Base-by-base conservation (phyloP, 2,797 vertebrate species). In the Sus cebifrons region DNA sequence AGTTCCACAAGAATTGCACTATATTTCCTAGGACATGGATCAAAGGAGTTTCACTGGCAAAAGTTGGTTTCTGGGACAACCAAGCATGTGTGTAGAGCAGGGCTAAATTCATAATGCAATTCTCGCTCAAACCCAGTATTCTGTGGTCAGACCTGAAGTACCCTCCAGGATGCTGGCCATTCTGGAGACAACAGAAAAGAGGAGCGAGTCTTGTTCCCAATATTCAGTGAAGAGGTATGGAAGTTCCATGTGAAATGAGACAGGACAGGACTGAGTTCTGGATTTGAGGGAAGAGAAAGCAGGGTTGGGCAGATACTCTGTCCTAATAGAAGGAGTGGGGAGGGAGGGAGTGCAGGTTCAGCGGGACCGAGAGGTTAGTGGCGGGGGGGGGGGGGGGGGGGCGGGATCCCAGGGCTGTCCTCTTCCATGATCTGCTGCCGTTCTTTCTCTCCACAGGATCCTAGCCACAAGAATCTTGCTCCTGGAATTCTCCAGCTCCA, bases 291-390 rank as follows among this genome's bases (percentile, higher is more conserved):
- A 44, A 27, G 67, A 83, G 40, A 32, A 49, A 70, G 36, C 12
- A 27, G 16, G 4, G 40, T 52, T 40, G 13, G 40, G 58, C 68
- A 54, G 20, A 75, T 0, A 9, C 12, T 20, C 1, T 10, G 27
- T 25, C 78, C 18, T 36, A 36, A 36, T 36, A 36, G 44, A 65
- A n/a, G 2, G 56, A 36, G 23, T 27, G 44, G 8, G 8, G 32
- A 21, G 10, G 2, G 6, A 16, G 5, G 1, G 7, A 40, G 3
- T 6, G 25, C 68, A 18, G 1, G 9, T 25, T 25, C 32, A 1
- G 21, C 6, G 12, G 56, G 36, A 44, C 32, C 14, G 12, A 75
- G 73, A 44, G 3, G 0, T 0, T 7, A 9, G 40, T 0, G 11
- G 25, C n/a, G n/a, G n/a, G n/a, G n/a, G n/a, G n/a, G n/a, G n/a